phyloP scores from a whole-genome alignment of 2,113 vertebrate genomes.

The Piprites chloris region DNA sequence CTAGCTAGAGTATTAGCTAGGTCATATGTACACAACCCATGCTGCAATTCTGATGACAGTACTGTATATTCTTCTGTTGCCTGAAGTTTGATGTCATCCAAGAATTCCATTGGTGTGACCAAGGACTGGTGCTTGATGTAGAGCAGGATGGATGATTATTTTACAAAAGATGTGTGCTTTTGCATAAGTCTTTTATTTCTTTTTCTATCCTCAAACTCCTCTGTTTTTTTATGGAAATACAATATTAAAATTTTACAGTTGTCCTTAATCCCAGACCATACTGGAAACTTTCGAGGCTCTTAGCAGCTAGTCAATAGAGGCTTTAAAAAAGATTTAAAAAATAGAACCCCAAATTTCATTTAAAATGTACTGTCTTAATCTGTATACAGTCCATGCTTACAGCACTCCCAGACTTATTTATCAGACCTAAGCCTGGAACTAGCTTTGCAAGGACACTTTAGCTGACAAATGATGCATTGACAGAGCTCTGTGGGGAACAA shows the following conservation, averaged over 20 bases:
- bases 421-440: neutral
- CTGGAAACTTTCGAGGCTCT: neutral
- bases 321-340: neutral
- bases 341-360: neutral
- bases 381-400: neutral
- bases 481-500: neutral
- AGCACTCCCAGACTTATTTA: neutral
- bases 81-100: neutral
- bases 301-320: neutral
- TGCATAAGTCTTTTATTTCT: neutral
- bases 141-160: neutral
- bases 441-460: neutral
- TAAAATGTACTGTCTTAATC: neutral
- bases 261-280: neutral
- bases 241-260: neutral
- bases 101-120: neutral
- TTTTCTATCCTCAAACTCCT: neutral
- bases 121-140: neutral
- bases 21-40: neutral
- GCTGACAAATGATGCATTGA: neutral
- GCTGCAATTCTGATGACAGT: neutral
- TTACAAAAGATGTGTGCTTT: neutral
- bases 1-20: neutral
- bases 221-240: neutral
- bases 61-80: neutral